Evolutionary conservation across 2,113 vertebrate genomes (phyloP), one percentile per base, ranked within the genome.

Genomic region (Triplophysa rosa): DNA sequence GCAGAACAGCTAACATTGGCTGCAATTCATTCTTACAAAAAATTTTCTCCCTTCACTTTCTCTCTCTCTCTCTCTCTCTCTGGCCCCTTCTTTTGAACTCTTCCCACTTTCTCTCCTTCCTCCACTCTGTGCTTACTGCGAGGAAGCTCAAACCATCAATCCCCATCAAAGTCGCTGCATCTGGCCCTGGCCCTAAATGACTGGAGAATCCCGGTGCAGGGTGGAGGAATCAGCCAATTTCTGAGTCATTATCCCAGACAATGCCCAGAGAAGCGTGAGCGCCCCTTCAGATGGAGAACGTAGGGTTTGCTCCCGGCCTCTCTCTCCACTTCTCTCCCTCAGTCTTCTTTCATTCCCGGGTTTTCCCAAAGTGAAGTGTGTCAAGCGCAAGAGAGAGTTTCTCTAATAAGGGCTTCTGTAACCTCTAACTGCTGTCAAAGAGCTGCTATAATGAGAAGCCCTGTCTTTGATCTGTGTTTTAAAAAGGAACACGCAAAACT

Each of bases 101-200:
- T n/a, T n/a, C n/a, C n/a, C n/a, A n/a, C n/a, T n/a, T n/a, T 26
- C 21, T 23, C 3, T 49, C 37, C 47, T 19, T 67, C 13, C 13
- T 47, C 47, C 6, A 19, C 67, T 42, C 67, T 61, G 33, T 56
- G 47, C 42, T 76, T 66, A 75, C 76, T 52, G 67, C 73, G 23
- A 52, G 54, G 49, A 67, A 68, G 78, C 74, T 77, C 66, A 67
- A 76, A 61, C 56, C 72, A 65, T 83, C 71, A 59, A 80, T 81
- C 79, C 69, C 59, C 75, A 79, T 74, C 75, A 81, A 75, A 56
- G 75, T 75, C 52, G 19, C 24, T 37, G 65, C 52, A n/a, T 69
- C 63, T 63, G 56, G 52, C 68, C n/a, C 42, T 80, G 70, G 33
- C 71, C 26, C 45, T 59, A 86, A 88, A 89, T 84, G 84, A 84